Base-by-base conservation (phyloP, 2,888 invertebrate species). In the Drosophila basisetae region DNA sequence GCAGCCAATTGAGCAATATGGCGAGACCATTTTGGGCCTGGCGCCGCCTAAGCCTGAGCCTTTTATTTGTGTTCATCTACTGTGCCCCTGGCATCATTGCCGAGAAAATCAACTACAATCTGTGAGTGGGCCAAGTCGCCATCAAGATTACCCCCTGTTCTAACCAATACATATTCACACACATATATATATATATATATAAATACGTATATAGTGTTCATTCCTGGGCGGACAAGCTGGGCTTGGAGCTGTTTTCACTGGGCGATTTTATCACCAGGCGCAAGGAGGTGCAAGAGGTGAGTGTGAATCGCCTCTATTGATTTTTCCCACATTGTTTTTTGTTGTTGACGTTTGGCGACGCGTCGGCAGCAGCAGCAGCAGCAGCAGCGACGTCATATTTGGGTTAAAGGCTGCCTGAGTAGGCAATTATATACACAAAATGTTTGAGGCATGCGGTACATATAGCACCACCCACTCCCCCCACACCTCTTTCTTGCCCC, bases 181-280 rank as follows among this genome's bases (percentile, higher is more conserved):
- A 49, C 70, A 41, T 10, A 52, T 13, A 43, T 43, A 31, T 60
- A 59, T 41, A 31, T 35, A 37, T 53, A 55, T 56, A 35, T 61
- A 31, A 9, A 33, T 62, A n/a, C 11, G 16, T 33, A 33, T 30
- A 52, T 37, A 97, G 97, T 84, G 97, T 96, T 64, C 95, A 96
- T 93, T 95, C 95, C 91, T 97, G 97, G 97, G 97, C 97, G 35
- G 95, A 96, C 92, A 96, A 96, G 93, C 94, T 97, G 78, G 96
- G 97, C 60, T 95, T 96, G 90, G 97, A 97, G 93, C 93, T 97
- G 82, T 96, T 96, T 94, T 96, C 96, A 92, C 95, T 97, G 88
- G 97, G 97, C 68, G 96, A 96, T 91, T 95, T 96, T 92, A 96
- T 97, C 85, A 97, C 97, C 68, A 95, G 96, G 91, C 95, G 96